phyloP scores from a whole-genome alignment of 2,797 vertebrate species.

The Streptopelia turtur region DNA sequence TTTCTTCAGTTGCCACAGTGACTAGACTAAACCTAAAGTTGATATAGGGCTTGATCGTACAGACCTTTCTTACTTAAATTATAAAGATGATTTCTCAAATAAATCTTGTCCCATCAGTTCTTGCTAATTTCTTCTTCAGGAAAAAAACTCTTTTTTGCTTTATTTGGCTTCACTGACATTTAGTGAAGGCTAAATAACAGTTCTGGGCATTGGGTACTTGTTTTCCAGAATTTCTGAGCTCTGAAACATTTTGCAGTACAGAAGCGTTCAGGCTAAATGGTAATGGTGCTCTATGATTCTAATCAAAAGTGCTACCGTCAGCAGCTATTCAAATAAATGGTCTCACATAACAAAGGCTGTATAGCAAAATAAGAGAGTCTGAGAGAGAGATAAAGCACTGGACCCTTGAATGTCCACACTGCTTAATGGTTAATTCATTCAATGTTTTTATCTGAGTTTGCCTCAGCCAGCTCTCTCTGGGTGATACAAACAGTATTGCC shows the following conservation, averaged over 20 bases:
- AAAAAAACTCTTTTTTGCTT: neutral
- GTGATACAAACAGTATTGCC: fast-evolving
- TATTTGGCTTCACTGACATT: neutral
- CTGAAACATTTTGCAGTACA: neutral
- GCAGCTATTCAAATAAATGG: neutral
- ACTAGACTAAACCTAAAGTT: neutral
- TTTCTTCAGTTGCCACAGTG: neutral
- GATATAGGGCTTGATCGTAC: neutral
- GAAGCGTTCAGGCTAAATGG: neutral
- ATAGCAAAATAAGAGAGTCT: neutral
- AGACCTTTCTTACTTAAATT: neutral
- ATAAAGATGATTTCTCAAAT: neutral
- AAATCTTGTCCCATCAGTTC: neutral
- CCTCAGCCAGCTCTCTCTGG: neutral
- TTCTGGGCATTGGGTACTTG: fast-evolving
- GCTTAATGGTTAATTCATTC: neutral
- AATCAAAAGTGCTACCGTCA: neutral
- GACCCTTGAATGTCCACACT: neutral
- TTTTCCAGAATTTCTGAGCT: neutral
- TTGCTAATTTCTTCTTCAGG: neutral
- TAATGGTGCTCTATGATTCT: neutral
- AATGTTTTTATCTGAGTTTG: neutral
- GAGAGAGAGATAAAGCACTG: neutral
- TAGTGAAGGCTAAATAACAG: neutral
- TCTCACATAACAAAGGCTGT: neutral